phyloP scores from a whole-genome alignment of 2,113 vertebrate species.

The Vireo altiloquus region DNA sequence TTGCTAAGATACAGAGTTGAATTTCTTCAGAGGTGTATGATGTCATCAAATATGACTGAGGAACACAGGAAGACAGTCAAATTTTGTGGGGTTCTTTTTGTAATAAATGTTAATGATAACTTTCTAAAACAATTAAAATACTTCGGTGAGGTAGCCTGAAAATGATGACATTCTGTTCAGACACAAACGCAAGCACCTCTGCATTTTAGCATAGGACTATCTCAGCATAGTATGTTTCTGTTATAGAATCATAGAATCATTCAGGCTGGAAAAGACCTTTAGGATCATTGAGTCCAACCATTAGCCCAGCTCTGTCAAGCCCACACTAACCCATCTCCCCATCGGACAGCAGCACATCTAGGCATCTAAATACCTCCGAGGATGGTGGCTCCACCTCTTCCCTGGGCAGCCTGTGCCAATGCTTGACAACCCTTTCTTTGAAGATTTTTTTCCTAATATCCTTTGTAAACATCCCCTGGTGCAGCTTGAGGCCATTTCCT shows the following conservation, averaged over 20 bases:
- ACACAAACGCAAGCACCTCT: background rate
- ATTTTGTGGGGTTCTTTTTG: background rate
- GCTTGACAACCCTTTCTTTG: background rate
- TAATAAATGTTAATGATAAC: background rate
- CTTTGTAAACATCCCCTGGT: background rate
- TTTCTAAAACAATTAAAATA: background rate
- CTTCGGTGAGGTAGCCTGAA: background rate
- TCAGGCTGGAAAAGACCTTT: background rate
- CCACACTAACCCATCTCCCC: background rate
- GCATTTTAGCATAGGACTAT: background rate
- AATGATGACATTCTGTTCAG: background rate
- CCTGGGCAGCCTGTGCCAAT: background rate
- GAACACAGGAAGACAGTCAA: background rate
- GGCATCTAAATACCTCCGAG: background rate
- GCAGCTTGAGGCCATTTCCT: background rate
- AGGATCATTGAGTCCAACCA: fast-evolving
- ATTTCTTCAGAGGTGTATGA: background rate
- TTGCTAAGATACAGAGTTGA: background rate
- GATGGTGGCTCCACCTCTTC: background rate
- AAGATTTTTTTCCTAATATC: background rate
- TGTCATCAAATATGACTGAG: background rate
- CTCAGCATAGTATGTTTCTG: background rate
- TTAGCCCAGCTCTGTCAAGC: background rate
- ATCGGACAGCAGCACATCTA: background rate
- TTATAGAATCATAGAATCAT: background rate